These are phyloP conservation scores for Agonopterix arenella DNA, from an alignment of 2,888 invertebrate genomes.

Conservation along the genomic window DNA sequence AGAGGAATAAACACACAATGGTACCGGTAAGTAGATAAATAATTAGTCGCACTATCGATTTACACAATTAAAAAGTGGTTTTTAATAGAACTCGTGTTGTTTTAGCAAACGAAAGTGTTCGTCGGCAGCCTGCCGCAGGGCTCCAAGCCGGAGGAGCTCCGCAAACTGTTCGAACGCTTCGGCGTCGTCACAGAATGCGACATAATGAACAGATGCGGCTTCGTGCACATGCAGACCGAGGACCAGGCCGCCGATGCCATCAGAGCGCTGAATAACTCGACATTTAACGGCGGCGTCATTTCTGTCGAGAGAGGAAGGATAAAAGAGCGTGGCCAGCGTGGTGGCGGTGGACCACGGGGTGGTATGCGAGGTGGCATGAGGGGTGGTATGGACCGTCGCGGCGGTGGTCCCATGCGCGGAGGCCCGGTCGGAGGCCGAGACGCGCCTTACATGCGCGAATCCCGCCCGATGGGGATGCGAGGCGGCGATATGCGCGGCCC, in stretches of 20 bases:
- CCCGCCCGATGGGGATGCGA: constrained; percentile 42
- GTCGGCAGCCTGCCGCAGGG: constrained; percentile 94
- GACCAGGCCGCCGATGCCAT: constrained; percentile 90
- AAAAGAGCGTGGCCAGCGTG: constrained; percentile 80
- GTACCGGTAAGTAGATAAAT: constrained; percentile 58
- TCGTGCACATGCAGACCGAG: constrained; percentile 92
- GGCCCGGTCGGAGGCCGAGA: constrained; percentile 45
- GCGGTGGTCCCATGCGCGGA: constrained; percentile 48
- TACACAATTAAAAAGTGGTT: not conserved
- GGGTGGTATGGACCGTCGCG: constrained; percentile 50
- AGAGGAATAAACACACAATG: constrained; percentile 34
- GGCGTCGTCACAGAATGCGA: constrained; percentile 95
- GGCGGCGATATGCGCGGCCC: constrained; percentile 56
- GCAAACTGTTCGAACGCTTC: constrained; percentile 89
- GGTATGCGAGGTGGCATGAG: constrained; percentile 70
- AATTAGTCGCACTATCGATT: not conserved
- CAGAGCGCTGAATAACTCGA: constrained; percentile 85
- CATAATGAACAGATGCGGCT: constrained; percentile 95
- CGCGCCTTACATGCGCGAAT: constrained; percentile 56
- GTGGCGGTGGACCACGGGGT: constrained; percentile 64
- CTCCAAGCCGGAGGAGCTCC: constrained; percentile 88
- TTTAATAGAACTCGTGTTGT: constrained; percentile 13
- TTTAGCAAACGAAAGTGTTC: constrained; percentile 90
- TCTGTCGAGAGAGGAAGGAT: constrained; percentile 90
- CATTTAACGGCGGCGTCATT: constrained; percentile 89